These are phyloP conservation scores for Sphyrna mokarran DNA, from an alignment of 2,113 vertebrate species.

Conservation along the genomic window DNA sequence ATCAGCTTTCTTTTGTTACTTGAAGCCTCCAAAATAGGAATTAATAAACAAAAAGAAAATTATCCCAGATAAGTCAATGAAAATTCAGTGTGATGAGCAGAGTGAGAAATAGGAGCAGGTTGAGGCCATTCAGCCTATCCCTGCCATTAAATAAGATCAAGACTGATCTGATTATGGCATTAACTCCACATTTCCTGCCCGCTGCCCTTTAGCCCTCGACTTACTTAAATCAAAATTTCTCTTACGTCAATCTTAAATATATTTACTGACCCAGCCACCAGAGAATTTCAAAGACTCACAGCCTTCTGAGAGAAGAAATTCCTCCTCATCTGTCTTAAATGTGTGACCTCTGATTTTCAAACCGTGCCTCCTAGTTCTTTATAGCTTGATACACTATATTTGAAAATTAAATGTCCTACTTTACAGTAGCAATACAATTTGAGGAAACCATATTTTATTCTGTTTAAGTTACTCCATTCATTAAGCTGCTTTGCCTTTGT, in stretches of 20 bases:
- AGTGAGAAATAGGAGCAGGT: neutral
- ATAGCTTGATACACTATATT: neutral
- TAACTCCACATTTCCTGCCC: neutral
- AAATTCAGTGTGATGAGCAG: neutral
- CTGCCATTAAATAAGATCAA: neutral
- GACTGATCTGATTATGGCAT: neutral
- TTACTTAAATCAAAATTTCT: no score
- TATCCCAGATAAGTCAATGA: neutral
- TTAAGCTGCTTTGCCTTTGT: neutral
- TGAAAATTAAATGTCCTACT: neutral
- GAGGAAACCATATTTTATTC: constrained; percentile 13
- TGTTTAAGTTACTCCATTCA: neutral
- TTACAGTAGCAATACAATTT: neutral
- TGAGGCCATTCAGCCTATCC: neutral
- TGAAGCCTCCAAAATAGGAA: neutral
- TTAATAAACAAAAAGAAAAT: neutral
- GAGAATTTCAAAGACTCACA: no score
- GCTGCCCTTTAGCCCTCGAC: no score
- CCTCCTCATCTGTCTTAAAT: no score
- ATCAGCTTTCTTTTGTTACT: neutral
- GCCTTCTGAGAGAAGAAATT: no score
- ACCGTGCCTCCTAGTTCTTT: neutral
- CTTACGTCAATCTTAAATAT: no score
- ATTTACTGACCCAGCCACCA: no score
- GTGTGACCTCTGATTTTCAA: no score